phyloP scores from a whole-genome alignment of 2,113 vertebrate species.

The Tangachromis dhanisi region DNA sequence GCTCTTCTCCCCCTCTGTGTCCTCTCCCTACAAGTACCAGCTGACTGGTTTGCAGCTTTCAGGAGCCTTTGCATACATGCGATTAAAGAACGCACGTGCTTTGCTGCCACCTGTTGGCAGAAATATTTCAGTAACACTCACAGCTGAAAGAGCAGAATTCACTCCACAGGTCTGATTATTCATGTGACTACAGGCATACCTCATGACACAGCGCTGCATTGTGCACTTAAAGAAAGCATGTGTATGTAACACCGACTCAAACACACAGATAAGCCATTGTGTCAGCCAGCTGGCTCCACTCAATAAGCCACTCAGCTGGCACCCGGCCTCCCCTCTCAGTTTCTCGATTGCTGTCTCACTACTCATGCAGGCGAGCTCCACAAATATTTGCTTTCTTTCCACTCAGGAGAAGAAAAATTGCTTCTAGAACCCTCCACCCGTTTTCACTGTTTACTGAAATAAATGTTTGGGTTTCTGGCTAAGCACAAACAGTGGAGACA shows the following conservation, averaged over 20 bases:
- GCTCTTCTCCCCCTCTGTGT: background rate
- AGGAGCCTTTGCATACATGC: background rate
- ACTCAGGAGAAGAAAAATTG: background rate
- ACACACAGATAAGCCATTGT: slow-evolving; percentile 65
- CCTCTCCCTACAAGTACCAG: slow-evolving; percentile 29
- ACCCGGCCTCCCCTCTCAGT: background rate
- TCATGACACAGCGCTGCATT: background rate
- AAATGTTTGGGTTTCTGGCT: background rate
- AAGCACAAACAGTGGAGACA: background rate
- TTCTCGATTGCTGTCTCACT: background rate
- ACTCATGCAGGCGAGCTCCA: background rate
- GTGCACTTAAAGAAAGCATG: background rate
- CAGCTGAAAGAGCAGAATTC: background rate
- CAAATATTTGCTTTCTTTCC: slow-evolving; percentile 42
- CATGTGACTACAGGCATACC: background rate
- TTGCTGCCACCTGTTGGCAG: slow-evolving; percentile 80
- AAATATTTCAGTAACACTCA: background rate
- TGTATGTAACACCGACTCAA: background rate
- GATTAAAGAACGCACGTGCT: background rate
- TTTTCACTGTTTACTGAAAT: background rate
- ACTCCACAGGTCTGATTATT: background rate
- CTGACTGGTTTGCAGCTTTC: slow-evolving; percentile 15
- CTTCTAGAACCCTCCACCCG: background rate
- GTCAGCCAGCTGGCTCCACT: background rate
- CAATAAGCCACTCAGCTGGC: background rate